A percentile compares a stretch with the other conserved stretches of the same genome.
Conservation (phyloP, 1,140 invertebrate genomes). For the Drosophila triauraria region DNA sequence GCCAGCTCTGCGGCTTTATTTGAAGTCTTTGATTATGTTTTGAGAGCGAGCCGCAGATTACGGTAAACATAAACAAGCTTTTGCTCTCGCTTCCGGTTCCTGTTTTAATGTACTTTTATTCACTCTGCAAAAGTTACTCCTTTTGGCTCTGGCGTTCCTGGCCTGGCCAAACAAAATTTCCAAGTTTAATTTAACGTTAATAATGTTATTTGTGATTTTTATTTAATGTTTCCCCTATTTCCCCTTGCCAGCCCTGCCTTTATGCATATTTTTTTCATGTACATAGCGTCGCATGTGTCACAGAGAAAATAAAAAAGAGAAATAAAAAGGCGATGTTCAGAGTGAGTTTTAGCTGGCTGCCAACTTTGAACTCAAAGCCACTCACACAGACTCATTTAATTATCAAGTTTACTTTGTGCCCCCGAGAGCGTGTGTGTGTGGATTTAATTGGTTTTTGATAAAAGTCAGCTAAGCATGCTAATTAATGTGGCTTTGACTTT, state of each 20-base stretch:
- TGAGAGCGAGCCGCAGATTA: conserved; percentile 60
- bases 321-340: conserved; percentile 28
- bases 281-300: conserved; percentile 45
- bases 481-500: conserved; percentile 73
- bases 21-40: conserved; percentile 54
- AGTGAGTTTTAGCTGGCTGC: conserved; percentile 27
- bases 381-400: conserved; percentile 53
- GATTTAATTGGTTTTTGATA: conserved; percentile 82
- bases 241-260: conserved; percentile 1
- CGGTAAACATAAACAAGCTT: conserved; percentile 56
- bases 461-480: conserved; percentile 81
- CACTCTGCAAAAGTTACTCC: conserved; percentile 39
- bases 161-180: conserved; percentile 60
- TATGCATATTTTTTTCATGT: conserved; percentile 35
- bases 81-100: conserved; percentile 46
- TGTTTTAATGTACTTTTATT: conserved; percentile 48
- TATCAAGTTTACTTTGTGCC: conserved; percentile 61
- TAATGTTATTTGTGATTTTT: conserved; percentile 70
- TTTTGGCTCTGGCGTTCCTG: conserved; percentile 15
- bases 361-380: conserved; percentile 74
- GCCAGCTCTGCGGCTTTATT: conserved; percentile 34
- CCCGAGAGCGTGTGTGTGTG: conserved; percentile 27
- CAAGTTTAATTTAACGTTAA: conserved; percentile 82
- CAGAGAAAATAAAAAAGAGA: conserved; percentile 13
- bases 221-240: conserved; percentile 17